Conservation (phyloP, 1,140 invertebrate genomes). For the Berghia stephanieae region DNA sequence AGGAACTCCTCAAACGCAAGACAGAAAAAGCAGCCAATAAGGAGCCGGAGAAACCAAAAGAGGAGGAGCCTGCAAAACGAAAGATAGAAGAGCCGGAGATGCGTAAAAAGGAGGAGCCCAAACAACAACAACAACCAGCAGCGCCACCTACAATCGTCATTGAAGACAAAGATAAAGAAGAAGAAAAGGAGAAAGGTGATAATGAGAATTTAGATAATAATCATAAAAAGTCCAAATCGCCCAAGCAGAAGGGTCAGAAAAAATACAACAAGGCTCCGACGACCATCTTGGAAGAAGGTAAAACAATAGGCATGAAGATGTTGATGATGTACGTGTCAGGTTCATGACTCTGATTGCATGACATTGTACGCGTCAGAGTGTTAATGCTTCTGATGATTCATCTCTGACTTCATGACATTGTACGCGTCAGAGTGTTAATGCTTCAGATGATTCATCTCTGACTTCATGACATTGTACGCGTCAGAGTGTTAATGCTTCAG, state of each 20-base stretch:
- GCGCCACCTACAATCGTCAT: conserved; percentile 45
- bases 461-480: too few relatives aligned
- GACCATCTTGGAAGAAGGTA: conserved; percentile 61
- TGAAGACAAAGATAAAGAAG: conserved; percentile 32
- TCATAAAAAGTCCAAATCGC: conserved; percentile 27
- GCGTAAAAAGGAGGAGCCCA: conserved; percentile 34
- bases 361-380: too few relatives aligned
- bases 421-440: too few relatives aligned
- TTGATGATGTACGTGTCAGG: too few relatives aligned
- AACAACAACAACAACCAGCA: conserved; percentile 29
- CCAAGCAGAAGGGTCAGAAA: conserved; percentile 32
- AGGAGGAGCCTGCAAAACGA: conserved; percentile 27
- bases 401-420: too few relatives aligned
- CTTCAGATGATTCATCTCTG: too few relatives aligned
- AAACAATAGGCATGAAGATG: conserved; percentile 32
- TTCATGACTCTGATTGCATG: too few relatives aligned
- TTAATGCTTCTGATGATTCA: too few relatives aligned
- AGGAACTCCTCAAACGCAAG: too few relatives aligned
- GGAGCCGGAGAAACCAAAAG: conserved; percentile 25
- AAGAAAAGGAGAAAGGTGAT: conserved; percentile 21
- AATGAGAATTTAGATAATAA: conserved; percentile 4
- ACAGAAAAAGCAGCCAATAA: conserved; percentile 27
- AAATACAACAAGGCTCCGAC: conserved; percentile 54
- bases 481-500: too few relatives aligned
- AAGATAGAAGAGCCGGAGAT: conserved; percentile 26